A percentile compares a stretch with the other conserved stretches of the same genome.
Conservation (phyloP, 2,888 invertebrate genomes). For the Hesperia comma region DNA sequence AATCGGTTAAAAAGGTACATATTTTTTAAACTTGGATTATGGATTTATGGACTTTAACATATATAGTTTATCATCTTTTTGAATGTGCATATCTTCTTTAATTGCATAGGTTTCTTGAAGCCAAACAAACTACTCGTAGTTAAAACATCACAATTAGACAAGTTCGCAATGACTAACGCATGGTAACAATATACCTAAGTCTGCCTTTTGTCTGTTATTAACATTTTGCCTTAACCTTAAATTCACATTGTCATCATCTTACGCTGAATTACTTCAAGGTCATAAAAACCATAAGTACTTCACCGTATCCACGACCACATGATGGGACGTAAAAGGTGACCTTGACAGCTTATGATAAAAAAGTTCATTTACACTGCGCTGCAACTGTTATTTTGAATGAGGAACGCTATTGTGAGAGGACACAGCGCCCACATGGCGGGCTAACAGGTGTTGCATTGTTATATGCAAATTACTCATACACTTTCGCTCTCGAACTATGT, state of each 20-base stretch:
- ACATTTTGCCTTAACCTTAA: constrained; percentile 3
- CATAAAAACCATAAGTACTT: neutral
- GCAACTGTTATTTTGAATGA: constrained; percentile 76
- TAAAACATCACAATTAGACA: too few species aligned
- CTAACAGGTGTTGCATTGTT: constrained; percentile 82
- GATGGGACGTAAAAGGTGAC: constrained; percentile 72
- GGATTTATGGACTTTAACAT: too few species aligned
- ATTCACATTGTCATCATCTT: neutral
- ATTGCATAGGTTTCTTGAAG: too few species aligned
- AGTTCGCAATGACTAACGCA: neutral
- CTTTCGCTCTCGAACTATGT: constrained; percentile 76
- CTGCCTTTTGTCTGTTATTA: neutral
- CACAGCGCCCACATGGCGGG: constrained; percentile 72
- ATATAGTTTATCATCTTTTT: too few species aligned
- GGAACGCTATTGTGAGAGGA: constrained; percentile 68
- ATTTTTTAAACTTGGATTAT: too few species aligned
- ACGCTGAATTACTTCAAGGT: constrained; percentile 9
- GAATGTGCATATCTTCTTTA: too few species aligned
- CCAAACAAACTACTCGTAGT: too few species aligned
- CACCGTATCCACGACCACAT: constrained; percentile 49
- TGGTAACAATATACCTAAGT: neutral
- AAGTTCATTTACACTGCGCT: constrained; percentile 78
- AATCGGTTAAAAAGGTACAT: too few species aligned
- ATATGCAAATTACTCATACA: constrained; percentile 75
- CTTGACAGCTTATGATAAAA: constrained; percentile 77